These are phyloP conservation scores for Anthopleura sola DNA, from an alignment of 64 coral and sea anemone species.

Conservation along the genomic window DNA sequence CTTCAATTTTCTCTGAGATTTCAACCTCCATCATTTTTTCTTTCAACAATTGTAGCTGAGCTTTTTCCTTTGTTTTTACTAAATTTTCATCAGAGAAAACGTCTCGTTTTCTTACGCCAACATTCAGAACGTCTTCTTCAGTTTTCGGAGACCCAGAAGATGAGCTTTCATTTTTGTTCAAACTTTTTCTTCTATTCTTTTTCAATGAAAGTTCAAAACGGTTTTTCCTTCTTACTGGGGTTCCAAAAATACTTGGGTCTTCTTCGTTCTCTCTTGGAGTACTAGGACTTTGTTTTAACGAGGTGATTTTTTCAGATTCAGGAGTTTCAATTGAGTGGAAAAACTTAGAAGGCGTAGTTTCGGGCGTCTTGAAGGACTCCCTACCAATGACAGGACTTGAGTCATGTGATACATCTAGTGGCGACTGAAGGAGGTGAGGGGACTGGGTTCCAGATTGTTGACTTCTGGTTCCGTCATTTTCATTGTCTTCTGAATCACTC, in stretches of 20 bases:
- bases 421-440: neutral
- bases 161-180: neutral
- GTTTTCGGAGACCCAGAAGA: neutral
- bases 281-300: neutral
- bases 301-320: neutral
- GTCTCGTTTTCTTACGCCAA: neutral
- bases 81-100: neutral
- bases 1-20: neutral
- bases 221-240: neutral
- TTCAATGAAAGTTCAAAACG: neutral
- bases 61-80: neutral
- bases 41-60: neutral
- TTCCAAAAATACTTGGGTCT: neutral
- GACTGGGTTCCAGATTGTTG: neutral
- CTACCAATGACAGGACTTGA: neutral
- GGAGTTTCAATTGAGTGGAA: neutral
- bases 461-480: neutral
- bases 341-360: neutral
- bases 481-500: neutral
- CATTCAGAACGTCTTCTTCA: neutral
- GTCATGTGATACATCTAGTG: neutral
- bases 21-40: neutral
- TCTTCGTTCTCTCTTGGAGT: neutral
- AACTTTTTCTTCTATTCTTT: neutral
- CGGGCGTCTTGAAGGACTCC: neutral